These are phyloP conservation scores for human (Homo sapiens) DNA, from an alignment of 2,113 vertebrate genomes.

Conservation along the genomic window GRCh38 chr12:44518501-44519000, in stretches of 20 bases:
- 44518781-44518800: not conserved
- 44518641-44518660: not conserved
- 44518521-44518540: too few species aligned
- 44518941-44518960: slow-evolving; percentile 39
- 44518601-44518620: slow-evolving; percentile 14
- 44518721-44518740: not conserved
- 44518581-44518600: not conserved
- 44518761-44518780: not conserved
- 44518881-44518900: slow-evolving; percentile 36
- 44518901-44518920: not conserved
- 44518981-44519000: slow-evolving; percentile 22
- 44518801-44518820: not conserved
- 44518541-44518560: not conserved
- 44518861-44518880: not conserved
- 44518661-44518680: not conserved
- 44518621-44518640: not conserved
- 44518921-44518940: not conserved
- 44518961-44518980: slow-evolving; percentile 34
- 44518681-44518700: not conserved
- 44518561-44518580: not conserved
- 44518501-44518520: too few species aligned
- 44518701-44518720: not conserved
- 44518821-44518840: not conserved
- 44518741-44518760: not conserved
- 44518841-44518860: not conserved